Base-by-base conservation (phyloP, 2,797 vertebrate genomes). In the Propithecus perrieri region DNA sequence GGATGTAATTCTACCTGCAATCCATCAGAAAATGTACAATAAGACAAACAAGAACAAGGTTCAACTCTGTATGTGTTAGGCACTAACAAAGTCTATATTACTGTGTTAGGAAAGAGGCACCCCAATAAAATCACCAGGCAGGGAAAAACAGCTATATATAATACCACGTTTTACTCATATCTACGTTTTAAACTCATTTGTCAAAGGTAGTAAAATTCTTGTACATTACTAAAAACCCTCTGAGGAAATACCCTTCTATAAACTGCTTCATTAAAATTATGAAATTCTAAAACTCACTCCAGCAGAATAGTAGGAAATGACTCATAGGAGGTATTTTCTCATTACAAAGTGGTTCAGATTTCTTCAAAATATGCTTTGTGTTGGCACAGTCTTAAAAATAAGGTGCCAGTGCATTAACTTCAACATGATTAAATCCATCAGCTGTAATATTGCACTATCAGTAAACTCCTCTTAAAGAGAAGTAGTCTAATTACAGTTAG, bases 261-360 rank as follows among this genome's bases (percentile, higher is more conserved):
- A 24, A 9, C 79, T 1, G 0, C 46, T 83, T 57, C 46, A 95
- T 96, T 95, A 95, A 96, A 96, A 87, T 20, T 65, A 83, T 33
- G 35, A 95, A 72, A 87, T 94, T 71, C 50, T 86, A 69, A 83
- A 81, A 24, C 72, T 53, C 63, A 30, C 17, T 30, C 33, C 0
- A 94, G 63, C 59, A 43, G 67, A 74, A 48, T 38, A 2, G 91
- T 71, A 48, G 67, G 4, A 91, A 95, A 78, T 48, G 0, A 92
- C 46, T 95, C 90, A 48, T 22, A 76, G 63, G 26, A 81, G 78
- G 65, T 12, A 4, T n/a, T 65, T 97, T 92, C 46, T 95, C 2
- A 95, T 71, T 35, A 33, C 71, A 87, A 78, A 59, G 14, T 20
- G n/a, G 81, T 83, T 72, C 46, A 57, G 14, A 24, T 83, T 97